Percentiles rank a stretch among this genome's conserved stretches.
Evolutionary conservation across 1,140 invertebrate genomes (phyloP).

Genomic region (Lamellibrachia luymesi): DNA sequence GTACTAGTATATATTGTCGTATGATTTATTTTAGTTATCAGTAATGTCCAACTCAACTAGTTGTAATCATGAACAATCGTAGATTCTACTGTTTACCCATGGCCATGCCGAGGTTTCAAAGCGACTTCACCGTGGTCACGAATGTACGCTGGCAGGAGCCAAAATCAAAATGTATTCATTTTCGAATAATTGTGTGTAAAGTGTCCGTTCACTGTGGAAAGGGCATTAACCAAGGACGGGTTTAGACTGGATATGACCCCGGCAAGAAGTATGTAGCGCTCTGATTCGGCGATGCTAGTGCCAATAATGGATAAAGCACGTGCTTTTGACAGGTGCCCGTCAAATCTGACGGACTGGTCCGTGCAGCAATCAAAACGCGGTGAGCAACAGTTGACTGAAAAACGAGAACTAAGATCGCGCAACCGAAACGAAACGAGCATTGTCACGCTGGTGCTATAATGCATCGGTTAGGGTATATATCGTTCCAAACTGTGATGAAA

Average conservation of each 20-base stretch:
- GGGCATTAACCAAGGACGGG: not conserved
- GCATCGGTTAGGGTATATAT: no score
- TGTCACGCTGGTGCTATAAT: no score
- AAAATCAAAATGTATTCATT: not conserved
- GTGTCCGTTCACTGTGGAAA: not conserved
- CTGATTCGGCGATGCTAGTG: not conserved
- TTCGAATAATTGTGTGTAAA: not conserved
- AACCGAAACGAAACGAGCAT: not conserved
- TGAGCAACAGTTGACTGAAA: not conserved
- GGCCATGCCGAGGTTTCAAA: not conserved
- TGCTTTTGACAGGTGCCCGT: not conserved
- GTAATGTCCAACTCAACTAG: not conserved
- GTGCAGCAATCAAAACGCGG: not conserved
- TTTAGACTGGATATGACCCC: not conserved
- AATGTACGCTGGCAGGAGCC: not conserved
- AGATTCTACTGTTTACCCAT: not conserved
- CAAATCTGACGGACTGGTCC: not conserved
- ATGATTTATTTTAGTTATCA: not conserved
- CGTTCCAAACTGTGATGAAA: no score
- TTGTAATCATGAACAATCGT: slow-evolving; percentile 3
- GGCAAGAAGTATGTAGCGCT: not conserved
- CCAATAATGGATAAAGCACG: not conserved
- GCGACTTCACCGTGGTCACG: not conserved
- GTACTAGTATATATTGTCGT: not conserved
- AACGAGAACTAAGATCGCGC: not conserved